Conservation (phyloP, 2,888 invertebrate species). For the Callosobruchus maculatus region DNA sequence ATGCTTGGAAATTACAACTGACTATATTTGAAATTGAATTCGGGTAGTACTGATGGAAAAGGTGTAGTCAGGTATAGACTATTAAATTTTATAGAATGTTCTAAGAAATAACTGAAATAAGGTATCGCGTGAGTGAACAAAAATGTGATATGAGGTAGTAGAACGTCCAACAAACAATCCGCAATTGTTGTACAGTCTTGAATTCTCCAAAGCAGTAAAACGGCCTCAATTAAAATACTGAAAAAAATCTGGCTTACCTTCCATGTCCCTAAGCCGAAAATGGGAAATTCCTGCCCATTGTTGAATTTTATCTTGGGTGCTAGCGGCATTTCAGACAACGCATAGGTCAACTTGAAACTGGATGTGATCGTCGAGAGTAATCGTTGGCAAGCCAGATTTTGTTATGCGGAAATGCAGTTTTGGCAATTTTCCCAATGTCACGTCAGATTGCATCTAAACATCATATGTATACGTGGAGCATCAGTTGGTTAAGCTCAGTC, state of each 20-base stretch:
- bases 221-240: slow-evolving; percentile 7
- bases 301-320: slow-evolving; percentile 46
- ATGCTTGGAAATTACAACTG: no score
- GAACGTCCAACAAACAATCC: no score
- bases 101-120: no score
- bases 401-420: neutral
- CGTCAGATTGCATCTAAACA: neutral
- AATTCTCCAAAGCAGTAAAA: no score
- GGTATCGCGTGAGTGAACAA: no score
- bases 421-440: neutral
- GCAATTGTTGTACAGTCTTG: no score
- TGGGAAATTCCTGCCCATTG: slow-evolving; percentile 49
- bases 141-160: no score
- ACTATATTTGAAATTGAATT: no score
- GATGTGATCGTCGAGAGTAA: neutral
- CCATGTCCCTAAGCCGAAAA: slow-evolving; percentile 49
- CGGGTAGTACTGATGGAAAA: no score
- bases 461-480: neutral
- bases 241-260: slow-evolving; percentile 23
- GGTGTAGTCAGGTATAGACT: no score
- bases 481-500: neutral
- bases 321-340: slow-evolving; percentile 15
- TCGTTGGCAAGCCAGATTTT: neutral
- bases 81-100: no score
- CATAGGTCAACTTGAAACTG: neutral